Evolutionary conservation across 2,113 vertebrate genomes (phyloP).

Genomic region (Apaloderma vittatum): DNA sequence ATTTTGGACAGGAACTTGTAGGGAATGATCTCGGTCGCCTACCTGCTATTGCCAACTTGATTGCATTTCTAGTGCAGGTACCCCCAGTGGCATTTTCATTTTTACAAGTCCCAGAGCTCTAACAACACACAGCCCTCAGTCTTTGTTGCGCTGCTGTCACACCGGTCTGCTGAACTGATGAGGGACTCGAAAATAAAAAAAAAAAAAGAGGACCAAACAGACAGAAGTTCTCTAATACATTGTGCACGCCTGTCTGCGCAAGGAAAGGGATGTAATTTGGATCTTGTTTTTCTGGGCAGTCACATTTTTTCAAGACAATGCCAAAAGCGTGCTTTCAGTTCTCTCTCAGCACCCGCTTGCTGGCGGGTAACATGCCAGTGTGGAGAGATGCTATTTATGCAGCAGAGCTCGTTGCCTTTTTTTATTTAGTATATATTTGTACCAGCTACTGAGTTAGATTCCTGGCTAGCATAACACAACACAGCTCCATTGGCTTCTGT

Average conservation of each 20-base stretch:
- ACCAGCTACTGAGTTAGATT: slow-evolving; percentile 46
- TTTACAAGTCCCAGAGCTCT: not conserved
- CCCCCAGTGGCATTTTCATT: not conserved
- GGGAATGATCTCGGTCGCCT: not conserved
- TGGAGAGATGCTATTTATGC: slow-evolving; percentile 57
- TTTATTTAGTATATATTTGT: slow-evolving; percentile 52
- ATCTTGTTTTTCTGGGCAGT: slow-evolving; percentile 23
- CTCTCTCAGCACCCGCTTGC: not conserved
- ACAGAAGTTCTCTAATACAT: not conserved
- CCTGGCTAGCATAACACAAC: slow-evolving; percentile 43
- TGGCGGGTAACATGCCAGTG: slow-evolving; percentile 8
- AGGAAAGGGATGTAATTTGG: slow-evolving; percentile 12
- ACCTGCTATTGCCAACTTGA: not conserved
- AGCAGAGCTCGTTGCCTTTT: not conserved
- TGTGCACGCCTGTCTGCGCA: not conserved
- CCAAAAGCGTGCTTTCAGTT: slow-evolving; percentile 47
- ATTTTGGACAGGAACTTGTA: not conserved
- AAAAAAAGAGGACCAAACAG: not conserved
- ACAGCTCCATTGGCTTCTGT: slow-evolving; percentile 43
- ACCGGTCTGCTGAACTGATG: not conserved
- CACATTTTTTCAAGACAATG: slow-evolving; percentile 27
- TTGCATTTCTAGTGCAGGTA: not conserved
- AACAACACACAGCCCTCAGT: not conserved
- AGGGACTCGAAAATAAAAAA: not conserved
- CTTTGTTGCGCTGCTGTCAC: not conserved